Conservation (phyloP, 23 tunicate genomes). For the Halocynthia aurantium region DNA sequence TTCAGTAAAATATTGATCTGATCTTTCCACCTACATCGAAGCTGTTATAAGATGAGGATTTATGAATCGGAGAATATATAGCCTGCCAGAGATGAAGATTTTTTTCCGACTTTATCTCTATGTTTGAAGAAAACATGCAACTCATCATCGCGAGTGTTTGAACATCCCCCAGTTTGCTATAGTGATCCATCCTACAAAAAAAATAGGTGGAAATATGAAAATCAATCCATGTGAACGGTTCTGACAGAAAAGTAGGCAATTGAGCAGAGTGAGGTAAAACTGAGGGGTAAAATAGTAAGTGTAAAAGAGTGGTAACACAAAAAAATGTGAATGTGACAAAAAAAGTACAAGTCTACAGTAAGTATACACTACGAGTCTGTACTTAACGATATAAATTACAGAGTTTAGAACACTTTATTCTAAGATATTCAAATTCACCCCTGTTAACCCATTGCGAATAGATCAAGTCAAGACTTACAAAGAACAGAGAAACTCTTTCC, state of each 20-base stretch:
- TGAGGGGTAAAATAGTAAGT: no score
- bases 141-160: slow-evolving; percentile 59
- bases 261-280: no score
- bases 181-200: slow-evolving; percentile 41
- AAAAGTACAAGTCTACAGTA: no score
- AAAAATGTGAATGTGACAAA: no score
- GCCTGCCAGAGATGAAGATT: background rate
- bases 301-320: no score
- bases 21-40: slow-evolving; percentile 3
- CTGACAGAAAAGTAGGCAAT: no score
- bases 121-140: slow-evolving; percentile 23
- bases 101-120: background rate
- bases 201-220: background rate
- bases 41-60: slow-evolving; percentile 7
- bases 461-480: slow-evolving; percentile 11
- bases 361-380: no score
- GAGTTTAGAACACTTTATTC: no score
- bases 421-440: no score
- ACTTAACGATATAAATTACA: no score
- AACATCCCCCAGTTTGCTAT: slow-evolving; percentile 39
- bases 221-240: background rate
- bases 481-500: slow-evolving; percentile 2
- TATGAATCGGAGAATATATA: background rate
- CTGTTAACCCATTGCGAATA: background rate
- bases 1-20: background rate